phyloP scores from a whole-genome alignment of 2,797 vertebrate species.

The Dicrostonyx torquatus region DNA sequence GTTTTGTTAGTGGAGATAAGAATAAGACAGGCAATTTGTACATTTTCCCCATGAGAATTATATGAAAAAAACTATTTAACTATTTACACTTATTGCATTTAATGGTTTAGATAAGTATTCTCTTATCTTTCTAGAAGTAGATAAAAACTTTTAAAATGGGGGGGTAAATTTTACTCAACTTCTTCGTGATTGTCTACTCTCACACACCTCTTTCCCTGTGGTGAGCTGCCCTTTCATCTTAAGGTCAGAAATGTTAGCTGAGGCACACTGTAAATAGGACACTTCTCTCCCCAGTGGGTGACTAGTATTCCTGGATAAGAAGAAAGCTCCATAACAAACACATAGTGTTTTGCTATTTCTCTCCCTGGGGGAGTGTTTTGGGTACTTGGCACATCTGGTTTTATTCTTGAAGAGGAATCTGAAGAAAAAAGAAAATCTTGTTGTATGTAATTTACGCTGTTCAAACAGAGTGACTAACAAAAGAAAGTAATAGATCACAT shows the following conservation, averaged over 20 bases:
- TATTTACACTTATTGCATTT: constrained; percentile 14
- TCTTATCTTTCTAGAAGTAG: constrained; percentile 35
- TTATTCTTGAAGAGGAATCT: constrained; percentile 20
- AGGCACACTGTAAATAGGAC: not conserved
- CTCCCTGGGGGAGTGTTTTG: not conserved
- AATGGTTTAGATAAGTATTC: constrained; percentile 20
- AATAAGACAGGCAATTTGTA: not conserved
- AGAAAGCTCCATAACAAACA: not conserved
- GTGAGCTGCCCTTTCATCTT: not conserved
- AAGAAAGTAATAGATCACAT: constrained; percentile 55
- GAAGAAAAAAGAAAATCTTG: constrained; percentile 58
- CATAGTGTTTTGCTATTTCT: constrained; percentile 17
- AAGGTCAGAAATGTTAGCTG: not conserved
- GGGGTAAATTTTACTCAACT: not conserved
- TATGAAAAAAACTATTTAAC: constrained; percentile 42
- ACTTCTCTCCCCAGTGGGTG: not conserved
- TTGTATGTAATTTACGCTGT: constrained; percentile 35
- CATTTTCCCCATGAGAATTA: constrained; percentile 16
- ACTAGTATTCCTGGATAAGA: not conserved
- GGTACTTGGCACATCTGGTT: constrained; percentile 25
- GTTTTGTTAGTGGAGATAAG: not conserved
- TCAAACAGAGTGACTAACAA: constrained; percentile 46
- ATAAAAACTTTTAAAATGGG: not conserved
- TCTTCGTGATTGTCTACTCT: not conserved
- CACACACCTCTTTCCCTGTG: not conserved